These are phyloP conservation scores for Paguma larvata DNA, from an alignment of 2,797 vertebrate genomes.

Conservation along the genomic window DNA sequence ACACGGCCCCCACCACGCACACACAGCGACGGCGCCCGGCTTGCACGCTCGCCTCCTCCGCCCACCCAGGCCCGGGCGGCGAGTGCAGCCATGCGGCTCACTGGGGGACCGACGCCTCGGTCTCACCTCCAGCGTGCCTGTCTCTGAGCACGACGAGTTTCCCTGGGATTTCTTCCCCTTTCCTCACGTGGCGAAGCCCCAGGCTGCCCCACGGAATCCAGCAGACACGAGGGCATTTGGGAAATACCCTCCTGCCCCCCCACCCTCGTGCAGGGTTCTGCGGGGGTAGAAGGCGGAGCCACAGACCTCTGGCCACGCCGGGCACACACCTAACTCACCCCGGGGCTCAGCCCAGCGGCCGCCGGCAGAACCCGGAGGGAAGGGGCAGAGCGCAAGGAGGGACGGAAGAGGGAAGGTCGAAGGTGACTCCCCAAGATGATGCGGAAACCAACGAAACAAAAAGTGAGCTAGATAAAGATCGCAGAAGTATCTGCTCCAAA, in stretches of 20 bases:
- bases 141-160: rapidly evolving
- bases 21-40: rapidly evolving
- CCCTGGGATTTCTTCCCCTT: background rate
- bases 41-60: background rate
- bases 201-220: rapidly evolving
- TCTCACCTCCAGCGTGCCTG: rapidly evolving
- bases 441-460: background rate
- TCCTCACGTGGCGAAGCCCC: rapidly evolving
- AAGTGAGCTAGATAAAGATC: rapidly evolving
- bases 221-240: rapidly evolving
- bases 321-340: background rate
- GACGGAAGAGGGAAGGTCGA: no score
- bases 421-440: no score
- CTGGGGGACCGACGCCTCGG: rapidly evolving
- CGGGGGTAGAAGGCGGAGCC: background rate
- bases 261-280: rapidly evolving
- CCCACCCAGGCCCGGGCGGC: background rate
- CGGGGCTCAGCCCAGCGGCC: rapidly evolving
- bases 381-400: background rate
- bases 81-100: rapidly evolving
- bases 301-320: rapidly evolving
- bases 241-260: rapidly evolving
- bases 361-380: no score
- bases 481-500: rapidly evolving
- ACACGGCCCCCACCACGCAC: no score